Evolutionary conservation across 2,888 invertebrate genomes (phyloP), one percentile per base, ranked within the genome.

Genomic region (Coecobrya sp.): DNA sequence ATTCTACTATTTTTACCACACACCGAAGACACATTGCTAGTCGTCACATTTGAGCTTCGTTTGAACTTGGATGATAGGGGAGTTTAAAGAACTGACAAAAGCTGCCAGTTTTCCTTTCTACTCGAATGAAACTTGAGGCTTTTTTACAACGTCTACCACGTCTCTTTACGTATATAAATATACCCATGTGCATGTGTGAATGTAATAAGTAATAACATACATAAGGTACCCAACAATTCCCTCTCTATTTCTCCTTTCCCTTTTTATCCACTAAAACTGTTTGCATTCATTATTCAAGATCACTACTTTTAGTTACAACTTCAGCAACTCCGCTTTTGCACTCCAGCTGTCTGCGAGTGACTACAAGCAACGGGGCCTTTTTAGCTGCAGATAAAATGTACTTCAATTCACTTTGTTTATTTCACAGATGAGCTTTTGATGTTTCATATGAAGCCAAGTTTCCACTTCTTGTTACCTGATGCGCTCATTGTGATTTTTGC

Each of bases 231-330:
- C 45, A 11, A 10, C 27, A 25, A 10, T 76, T 36, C 42, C 45
- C 3, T 22, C 42, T 19, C 16, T 36, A 11, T 73, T 19, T n/a
- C 10, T 68, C 13, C 25, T 27, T 30, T n/a, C 42, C 19, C 70
- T 42, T 36, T 11, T 16, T 55, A 19, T 49, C 49, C 0, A 16
- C 52, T 22, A 13, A 52, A 79, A 79, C 79, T 49, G 27, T 79
- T 76, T 55, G 59, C 62, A 76, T 87, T 76, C 62, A 87, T 87
- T 87, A 87, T 87, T 87, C 76, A 87, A 30, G 36, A 59, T 76
- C 30, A 22, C 55, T 55, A 73, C 73, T 73, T 87, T 16, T 49
- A 27, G 45, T 79, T 86, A 59, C 62, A 73, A 86, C 73, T 86
- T 85, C 86, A 86, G 13, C 73, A 84, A 22, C 84, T 36, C 10